A percentile compares a stretch with the other conserved stretches of the same genome.
Conservation (phyloP, 2,113 vertebrate species). For the Heterotilapia buettikoferi region DNA sequence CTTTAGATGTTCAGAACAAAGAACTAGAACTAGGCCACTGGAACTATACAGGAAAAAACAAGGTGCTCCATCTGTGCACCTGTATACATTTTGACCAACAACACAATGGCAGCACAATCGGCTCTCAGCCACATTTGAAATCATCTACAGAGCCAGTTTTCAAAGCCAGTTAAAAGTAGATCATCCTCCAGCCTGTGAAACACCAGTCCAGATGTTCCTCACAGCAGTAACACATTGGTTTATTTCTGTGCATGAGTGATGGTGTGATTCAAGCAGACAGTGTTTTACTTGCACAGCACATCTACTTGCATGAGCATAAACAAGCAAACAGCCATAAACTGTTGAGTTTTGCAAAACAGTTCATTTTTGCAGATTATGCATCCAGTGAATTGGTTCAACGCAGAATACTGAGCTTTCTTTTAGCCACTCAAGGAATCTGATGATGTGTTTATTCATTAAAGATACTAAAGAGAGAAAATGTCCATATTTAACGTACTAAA, state of each 20-base stretch:
- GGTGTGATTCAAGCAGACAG: neutral
- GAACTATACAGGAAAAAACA: neutral
- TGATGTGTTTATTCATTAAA: neutral
- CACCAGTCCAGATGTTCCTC: neutral
- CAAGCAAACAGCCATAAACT: neutral
- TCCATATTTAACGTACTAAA: neutral
- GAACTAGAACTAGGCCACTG: neutral
- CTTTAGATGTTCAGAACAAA: neutral
- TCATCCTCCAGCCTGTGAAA: neutral
- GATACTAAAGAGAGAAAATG: neutral
- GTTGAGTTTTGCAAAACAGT: neutral
- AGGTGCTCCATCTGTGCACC: neutral
- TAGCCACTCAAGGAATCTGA: neutral
- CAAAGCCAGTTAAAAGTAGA: neutral
- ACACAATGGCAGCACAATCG: neutral
- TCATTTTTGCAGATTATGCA: neutral
- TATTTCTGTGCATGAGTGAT: neutral
- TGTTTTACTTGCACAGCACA: neutral
- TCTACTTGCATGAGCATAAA: neutral
- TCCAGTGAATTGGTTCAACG: neutral
- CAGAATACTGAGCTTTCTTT: neutral
- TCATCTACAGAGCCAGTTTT: neutral
- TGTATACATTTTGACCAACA: neutral
- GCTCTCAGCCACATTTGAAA: neutral
- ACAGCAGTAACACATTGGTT: neutral